Evolutionary conservation across 1,140 invertebrate genomes (phyloP), one percentile per base, ranked within the genome.

Genomic region (Drosophila nannoptera): DNA sequence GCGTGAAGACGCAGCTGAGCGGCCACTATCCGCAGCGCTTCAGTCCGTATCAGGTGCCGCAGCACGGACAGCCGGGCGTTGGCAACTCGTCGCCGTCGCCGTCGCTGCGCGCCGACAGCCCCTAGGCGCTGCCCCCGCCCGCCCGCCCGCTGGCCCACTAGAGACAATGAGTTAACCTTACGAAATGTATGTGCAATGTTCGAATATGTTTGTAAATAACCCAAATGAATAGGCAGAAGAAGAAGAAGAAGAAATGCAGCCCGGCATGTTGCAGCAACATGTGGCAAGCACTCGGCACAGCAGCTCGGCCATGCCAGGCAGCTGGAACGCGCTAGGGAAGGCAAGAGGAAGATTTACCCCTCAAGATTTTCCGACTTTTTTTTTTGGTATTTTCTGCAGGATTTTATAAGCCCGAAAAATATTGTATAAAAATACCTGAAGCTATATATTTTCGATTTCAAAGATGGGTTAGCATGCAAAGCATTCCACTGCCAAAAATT

Each of bases 31-130:
- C 87, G 8, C 87, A 89, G 52, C 83, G 89, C 4, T 90, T 89
- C 52, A 90, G 89, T 77, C 89, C 89, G 4, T 90, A 90, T 72
- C 88, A 88, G 45, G 56, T 90, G 74, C 88, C 87, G 38, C 87
- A 87, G 50, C 80, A 88, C 48, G 40, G 5, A 8, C 45, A 46
- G 45, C 75, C 80, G 62, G 35, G 32, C 64, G n/a, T 22, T 22
- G 22, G 22, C 22, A 22, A 22, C 16, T 40, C 81, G 5, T 84
- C 81, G 36, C 82, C 81, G 9, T 78, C 82, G 48, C 49, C 71
- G 32, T 87, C 78, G 6, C 65, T 63, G 52, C 49, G 78, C 0
- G 78, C 78, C 8, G 78, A 82, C 16, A 84, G 80, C 64, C 78
- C 78, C 53, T 82, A 82, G 69, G 60, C 14, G 35, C 5, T 4